These are phyloP conservation scores for Muscina levida DNA, from an alignment of 2,888 invertebrate genomes.

Conservation along the genomic window DNA sequence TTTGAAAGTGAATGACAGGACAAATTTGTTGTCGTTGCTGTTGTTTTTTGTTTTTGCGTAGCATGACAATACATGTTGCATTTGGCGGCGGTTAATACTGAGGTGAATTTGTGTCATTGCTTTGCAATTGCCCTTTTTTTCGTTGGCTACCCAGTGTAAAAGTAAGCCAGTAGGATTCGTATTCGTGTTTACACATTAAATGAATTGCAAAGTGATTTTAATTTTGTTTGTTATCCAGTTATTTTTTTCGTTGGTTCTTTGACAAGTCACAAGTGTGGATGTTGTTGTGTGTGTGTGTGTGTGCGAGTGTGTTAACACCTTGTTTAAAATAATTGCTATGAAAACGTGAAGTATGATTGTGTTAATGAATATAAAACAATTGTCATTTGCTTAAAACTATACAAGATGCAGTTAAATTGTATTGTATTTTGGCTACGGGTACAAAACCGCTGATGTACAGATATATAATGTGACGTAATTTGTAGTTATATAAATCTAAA, in stretches of 20 bases:
- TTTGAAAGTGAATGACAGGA: slow-evolving; percentile 45
- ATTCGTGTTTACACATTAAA: slow-evolving; percentile 53
- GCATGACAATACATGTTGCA: slow-evolving; percentile 32
- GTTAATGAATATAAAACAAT: slow-evolving; percentile 20
- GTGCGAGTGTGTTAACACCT: slow-evolving; percentile 33
- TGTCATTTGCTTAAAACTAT: too few species aligned
- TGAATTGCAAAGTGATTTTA: slow-evolving; percentile 52
- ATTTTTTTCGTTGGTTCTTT: not conserved
- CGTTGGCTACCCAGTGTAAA: not conserved
- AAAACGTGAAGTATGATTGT: slow-evolving; percentile 20
- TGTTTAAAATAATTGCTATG: slow-evolving; percentile 3
- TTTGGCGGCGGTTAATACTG: slow-evolving; percentile 24
- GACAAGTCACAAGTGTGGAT: not conserved
- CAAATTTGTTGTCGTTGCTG: too few species aligned
- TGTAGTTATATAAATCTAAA: too few species aligned
- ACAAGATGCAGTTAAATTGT: too few species aligned
- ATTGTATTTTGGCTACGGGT: too few species aligned
- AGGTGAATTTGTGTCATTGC: slow-evolving; percentile 2
- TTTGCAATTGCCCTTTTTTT: slow-evolving; percentile 2
- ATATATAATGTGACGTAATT: too few species aligned
- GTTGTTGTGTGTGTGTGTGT: too few species aligned
- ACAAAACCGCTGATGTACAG: too few species aligned
- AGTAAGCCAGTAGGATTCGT: slow-evolving; percentile 16
- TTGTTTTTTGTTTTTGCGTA: too few species aligned
- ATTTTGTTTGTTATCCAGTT: slow-evolving; percentile 22